Base-by-base conservation (phyloP, 2,113 vertebrate species). In the Tupaia tana region DNA sequence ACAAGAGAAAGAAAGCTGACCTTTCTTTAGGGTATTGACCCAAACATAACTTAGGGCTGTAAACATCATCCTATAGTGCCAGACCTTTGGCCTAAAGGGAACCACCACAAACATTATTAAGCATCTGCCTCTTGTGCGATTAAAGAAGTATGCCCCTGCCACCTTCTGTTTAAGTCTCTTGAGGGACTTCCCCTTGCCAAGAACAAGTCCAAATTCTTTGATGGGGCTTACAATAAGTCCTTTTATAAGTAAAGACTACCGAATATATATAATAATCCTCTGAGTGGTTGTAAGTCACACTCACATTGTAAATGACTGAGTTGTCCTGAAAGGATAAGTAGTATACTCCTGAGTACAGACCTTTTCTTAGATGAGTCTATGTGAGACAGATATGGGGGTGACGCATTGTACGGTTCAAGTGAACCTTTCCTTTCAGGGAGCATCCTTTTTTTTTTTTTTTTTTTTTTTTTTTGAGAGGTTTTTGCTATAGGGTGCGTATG, bases 181-280 rank as follows among this genome's bases (percentile, higher is more conserved):
- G 9, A 58, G 43, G 2, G n/a, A 16, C 43, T 94, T 90, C 43
- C 27, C 20, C 84, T 19, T 29, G 70, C 56, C 77, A 92, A 94
- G 15, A 91, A 95, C 12, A 66, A 92, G 70, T 83, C 24, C 70
- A 92, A 79, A n/a, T 77, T 73, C 77, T 85, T 89, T 84, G 79
- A 91, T 20, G 19, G 27, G 20, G 63, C 52, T 79, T 93, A 86
- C 2, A 92, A 86, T 2, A 92, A 95, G 64, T 11, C 71, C 15
- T 34, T 87, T 82, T 22, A 43, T 27, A n/a, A 90, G 31, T 83
- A 90, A 94, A 91, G 59, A 54, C 64, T 63, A 93, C 25, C 13
- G 94, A 90, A 95, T 91, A 92, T 31, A 85, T 4, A 84, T 58
- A 88, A 67, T n/a, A 88, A 81, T 80, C 74, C 43, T 92, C 81